Evolutionary conservation across 2,113 vertebrate genomes (phyloP), one percentile per base, ranked within the genome.

Genomic region (Numida meleagris): DNA sequence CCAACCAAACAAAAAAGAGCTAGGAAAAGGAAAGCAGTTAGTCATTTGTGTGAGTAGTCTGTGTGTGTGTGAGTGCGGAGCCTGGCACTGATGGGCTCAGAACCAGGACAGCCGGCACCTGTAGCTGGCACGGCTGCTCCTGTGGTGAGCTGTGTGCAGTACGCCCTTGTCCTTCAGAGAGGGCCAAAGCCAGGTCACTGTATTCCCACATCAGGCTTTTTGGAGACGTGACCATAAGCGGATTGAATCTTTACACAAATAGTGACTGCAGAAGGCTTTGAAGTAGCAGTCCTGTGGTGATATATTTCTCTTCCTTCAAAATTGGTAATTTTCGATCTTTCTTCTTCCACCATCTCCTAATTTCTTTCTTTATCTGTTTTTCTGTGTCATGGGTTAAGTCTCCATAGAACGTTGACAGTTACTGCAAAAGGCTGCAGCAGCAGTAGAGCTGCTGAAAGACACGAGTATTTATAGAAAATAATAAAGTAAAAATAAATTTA

Each of bases 401-500:
- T 88, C 42, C 55, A 14, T 78, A 40, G 78, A 72, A 78, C 50
- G n/a, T 24, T 84, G 84, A 72, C 57, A 53, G 62, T 88, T 84
- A 72, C 62, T 90, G 62, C 71, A 68, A 91, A n/a, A 75, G 21
- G 16, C 89, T 92, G 45, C 65, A 89, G 78, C 62, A 92, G 81
- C 43, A 24, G 53, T 18, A 89, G 55, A 85, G 42, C 45, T 94
- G 67, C 48, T 90, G 73, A 95, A 87, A 92, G 78, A 79, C n/a
- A 84, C 53, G 45, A 46, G 36, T 89, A 82, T 61, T 89, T 89
- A 79, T 73, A 90, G 81, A 78, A 88, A 88, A 86, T 31, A 78
- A 73, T 76, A 46, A 93, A 79, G 34, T 88, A 78, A 92, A 86
- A 95, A 92, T 79, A 92, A 90, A 90, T 76, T 43, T 65, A 82